A percentile compares a stretch with the other conserved stretches of the same genome.
These are phyloP conservation scores for Melanargia galathea DNA, from an alignment of 2,888 invertebrate genomes.

Conservation along the genomic window DNA sequence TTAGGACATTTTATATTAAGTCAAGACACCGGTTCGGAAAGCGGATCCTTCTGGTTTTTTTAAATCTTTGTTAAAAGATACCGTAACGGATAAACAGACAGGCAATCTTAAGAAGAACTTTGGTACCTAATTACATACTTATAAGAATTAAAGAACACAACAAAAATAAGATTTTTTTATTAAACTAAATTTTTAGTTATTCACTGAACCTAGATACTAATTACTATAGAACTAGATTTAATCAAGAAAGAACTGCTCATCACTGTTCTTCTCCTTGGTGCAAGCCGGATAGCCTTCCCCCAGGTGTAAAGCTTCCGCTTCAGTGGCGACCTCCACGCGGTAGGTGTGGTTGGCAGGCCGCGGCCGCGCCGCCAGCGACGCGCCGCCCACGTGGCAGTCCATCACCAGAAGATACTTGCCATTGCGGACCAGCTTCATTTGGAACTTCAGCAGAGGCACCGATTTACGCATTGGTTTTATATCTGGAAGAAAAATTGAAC, in stretches of 20 bases:
- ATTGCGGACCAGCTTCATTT: conserved; percentile 55
- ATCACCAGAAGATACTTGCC: conserved; percentile 60
- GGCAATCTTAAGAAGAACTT: no score
- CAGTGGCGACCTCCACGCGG: conserved; percentile 49
- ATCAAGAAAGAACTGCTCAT: conserved; percentile 43
- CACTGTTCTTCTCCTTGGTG: conserved; percentile 46
- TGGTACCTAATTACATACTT: no score
- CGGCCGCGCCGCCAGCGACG: conserved; percentile 41
- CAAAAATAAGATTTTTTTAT: no score
- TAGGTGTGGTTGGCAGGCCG: conserved; percentile 46
- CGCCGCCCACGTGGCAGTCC: conserved; percentile 54
- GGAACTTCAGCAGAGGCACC: conserved; percentile 60
- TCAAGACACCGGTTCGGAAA: no score
- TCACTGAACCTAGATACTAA: no score
- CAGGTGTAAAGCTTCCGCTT: conserved; percentile 46
- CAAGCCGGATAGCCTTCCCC: conserved; percentile 58
- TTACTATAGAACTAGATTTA: not conserved
- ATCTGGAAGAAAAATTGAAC: conserved; percentile 46
- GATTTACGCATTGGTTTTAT: conserved; percentile 48
- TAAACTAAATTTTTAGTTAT: no score
- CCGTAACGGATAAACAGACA: no score
- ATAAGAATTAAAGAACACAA: no score
- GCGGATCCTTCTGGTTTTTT: no score
- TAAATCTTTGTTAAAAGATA: no score
- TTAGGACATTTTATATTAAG: no score